Evolutionary conservation across 1,140 invertebrate genomes (phyloP).

Genomic region (Drosophila parvula): DNA sequence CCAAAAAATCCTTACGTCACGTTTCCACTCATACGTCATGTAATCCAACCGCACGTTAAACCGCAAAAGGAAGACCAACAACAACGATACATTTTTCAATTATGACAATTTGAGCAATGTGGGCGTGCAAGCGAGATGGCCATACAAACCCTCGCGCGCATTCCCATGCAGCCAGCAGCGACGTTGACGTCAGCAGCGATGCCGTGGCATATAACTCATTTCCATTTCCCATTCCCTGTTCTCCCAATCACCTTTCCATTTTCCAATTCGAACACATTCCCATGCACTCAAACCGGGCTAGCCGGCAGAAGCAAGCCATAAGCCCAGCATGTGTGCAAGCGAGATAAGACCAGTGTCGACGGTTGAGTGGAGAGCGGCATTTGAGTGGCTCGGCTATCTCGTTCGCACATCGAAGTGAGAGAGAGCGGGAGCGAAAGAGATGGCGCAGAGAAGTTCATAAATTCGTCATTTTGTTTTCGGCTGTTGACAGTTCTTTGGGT

Average conservation of each 20-base stretch:
- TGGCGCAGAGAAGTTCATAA: slow-evolving; percentile 76
- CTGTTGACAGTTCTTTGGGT: slow-evolving; percentile 77
- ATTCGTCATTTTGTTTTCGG: slow-evolving; percentile 83
- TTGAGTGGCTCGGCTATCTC: slow-evolving; percentile 15
- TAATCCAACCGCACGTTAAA: slow-evolving; percentile 46
- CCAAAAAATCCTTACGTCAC: slow-evolving; percentile 20
- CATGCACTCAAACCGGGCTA: slow-evolving; percentile 53
- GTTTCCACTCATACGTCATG: slow-evolving; percentile 36
- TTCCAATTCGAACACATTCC: slow-evolving; percentile 74
- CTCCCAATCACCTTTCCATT: slow-evolving; percentile 41
- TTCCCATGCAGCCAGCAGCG: slow-evolving; percentile 61
- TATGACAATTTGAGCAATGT: slow-evolving; percentile 48
- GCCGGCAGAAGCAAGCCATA: slow-evolving; percentile 1
- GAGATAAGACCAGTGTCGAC: slow-evolving; percentile 39
- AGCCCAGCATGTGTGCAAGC: slow-evolving; percentile 16
- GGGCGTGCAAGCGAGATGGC: slow-evolving; percentile 58
- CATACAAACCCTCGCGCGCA: slow-evolving; percentile 31
- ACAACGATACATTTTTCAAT: slow-evolving; percentile 55
- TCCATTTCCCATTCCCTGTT: slow-evolving; percentile 59
- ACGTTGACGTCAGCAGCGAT: slow-evolving; percentile 32
- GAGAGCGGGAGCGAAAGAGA: slow-evolving; percentile 31
- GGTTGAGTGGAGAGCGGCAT: slow-evolving; percentile 25
- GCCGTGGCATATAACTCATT: slow-evolving; percentile 66
- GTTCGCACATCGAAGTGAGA: neutral
- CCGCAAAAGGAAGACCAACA: slow-evolving; percentile 43